These are phyloP conservation scores for Saturnia pavonia DNA, from an alignment of 2,888 invertebrate genomes.

Conservation along the genomic window DNA sequence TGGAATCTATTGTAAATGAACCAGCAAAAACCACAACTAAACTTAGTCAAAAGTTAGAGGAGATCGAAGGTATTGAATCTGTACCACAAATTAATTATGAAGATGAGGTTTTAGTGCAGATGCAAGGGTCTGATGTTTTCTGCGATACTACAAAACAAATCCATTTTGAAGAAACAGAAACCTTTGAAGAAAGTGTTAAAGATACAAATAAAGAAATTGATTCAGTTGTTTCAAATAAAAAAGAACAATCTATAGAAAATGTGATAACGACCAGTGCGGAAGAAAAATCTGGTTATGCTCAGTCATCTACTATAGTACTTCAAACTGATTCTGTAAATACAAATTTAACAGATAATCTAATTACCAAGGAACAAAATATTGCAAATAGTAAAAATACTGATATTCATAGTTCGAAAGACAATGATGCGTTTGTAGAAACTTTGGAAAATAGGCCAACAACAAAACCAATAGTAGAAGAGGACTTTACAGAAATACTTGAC, in stretches of 20 bases:
- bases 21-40: not conserved
- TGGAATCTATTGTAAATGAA: not conserved
- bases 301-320: not conserved
- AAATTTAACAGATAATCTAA: not conserved
- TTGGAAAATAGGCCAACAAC: not conserved
- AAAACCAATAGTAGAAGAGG: constrained; percentile 29
- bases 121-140: not conserved
- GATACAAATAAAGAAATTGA: not conserved
- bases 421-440: not conserved
- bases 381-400: not conserved
- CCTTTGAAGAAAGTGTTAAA: not conserved
- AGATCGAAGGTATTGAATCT: not conserved
- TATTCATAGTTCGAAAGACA: not conserved
- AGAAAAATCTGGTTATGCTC: not conserved
- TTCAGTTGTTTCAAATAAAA: not conserved
- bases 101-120: not conserved
- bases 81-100: not conserved
- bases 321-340: not conserved
- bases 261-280: not conserved
- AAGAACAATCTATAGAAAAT: not conserved
- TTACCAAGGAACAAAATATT: not conserved
- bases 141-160: not conserved
- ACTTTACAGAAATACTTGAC: constrained; percentile 60
- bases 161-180: not conserved
- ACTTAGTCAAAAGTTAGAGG: not conserved